Percentiles rank a stretch among this genome's conserved stretches.
These are phyloP conservation scores for Hirtodrosophila confusa DNA, from an alignment of 2,888 invertebrate genomes.

Conservation along the genomic window DNA sequence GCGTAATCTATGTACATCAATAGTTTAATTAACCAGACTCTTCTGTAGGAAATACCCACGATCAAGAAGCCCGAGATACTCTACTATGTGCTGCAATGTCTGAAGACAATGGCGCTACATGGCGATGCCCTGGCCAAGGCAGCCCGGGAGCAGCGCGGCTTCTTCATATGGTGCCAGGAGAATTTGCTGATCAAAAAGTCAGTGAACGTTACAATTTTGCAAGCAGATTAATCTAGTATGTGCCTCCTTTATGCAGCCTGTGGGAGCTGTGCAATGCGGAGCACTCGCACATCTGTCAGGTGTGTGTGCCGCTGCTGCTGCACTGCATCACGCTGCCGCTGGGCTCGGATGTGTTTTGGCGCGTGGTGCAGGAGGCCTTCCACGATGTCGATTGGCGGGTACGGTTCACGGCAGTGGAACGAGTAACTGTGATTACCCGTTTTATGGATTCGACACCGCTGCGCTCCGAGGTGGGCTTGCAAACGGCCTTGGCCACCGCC, in stretches of 20 bases:
- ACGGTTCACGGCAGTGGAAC: constrained; percentile 97
- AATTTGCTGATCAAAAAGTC: constrained; percentile 96
- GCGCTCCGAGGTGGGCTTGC: constrained; percentile 91
- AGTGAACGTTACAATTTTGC: constrained; percentile 57
- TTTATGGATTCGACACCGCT: constrained; percentile 96
- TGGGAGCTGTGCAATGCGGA: constrained; percentile 97
- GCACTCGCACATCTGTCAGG: constrained; percentile 96
- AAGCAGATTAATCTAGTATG: too few relatives aligned
- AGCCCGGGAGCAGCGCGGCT: constrained; percentile 94
- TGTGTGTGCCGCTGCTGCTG: constrained; percentile 95
- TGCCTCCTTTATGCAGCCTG: constrained; percentile 86
- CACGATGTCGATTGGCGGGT: constrained; percentile 94
- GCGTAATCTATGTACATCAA: neutral
- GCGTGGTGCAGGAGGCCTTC: constrained; percentile 97
- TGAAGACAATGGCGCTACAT: constrained; percentile 95
- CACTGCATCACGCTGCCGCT: constrained; percentile 97
- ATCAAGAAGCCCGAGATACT: constrained; percentile 95
- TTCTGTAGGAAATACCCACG: constrained; percentile 89
- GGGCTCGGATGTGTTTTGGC: constrained; percentile 98
- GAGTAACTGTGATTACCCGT: constrained; percentile 95
- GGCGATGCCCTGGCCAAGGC: constrained; percentile 96
- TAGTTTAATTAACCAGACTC: neutral
- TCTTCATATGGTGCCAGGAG: constrained; percentile 98
- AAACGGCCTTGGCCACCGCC: constrained; percentile 97
- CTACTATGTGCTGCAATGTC: constrained; percentile 95